Evolutionary conservation across 2,888 invertebrate genomes (phyloP).

Genomic region (Macropis europaea): DNA sequence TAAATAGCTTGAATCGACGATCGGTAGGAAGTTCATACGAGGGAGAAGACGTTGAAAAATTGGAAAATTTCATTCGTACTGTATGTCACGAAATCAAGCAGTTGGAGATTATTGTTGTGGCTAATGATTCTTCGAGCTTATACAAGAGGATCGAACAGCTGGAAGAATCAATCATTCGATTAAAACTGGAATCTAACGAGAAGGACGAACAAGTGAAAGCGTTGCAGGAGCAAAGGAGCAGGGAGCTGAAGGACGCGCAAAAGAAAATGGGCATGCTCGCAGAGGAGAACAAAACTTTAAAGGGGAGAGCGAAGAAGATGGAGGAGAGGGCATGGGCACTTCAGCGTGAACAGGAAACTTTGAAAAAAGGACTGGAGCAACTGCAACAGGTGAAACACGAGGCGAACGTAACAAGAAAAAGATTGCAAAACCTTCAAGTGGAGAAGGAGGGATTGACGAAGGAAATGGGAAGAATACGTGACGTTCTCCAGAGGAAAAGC

Average conservation of each 20-base stretch:
- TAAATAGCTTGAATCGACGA: constrained; percentile 32
- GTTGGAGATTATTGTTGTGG: constrained; percentile 49
- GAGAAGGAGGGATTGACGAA: constrained; percentile 44
- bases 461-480: constrained; percentile 43
- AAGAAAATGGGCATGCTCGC: constrained; percentile 19
- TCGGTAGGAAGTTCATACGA: neutral
- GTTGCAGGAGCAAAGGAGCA: constrained; percentile 31
- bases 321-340: constrained; percentile 37
- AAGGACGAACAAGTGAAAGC: constrained; percentile 38
- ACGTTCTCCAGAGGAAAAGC: constrained; percentile 35
- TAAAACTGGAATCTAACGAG: constrained; percentile 36
- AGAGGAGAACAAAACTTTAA: constrained; percentile 32
- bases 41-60: neutral
- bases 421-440: constrained; percentile 20
- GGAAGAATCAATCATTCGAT: constrained; percentile 41
- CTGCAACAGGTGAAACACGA: constrained; percentile 45
- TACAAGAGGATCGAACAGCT: constrained; percentile 54
- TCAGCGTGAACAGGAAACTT: constrained; percentile 30
- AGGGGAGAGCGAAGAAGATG: constrained; percentile 8
- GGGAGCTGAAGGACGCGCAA: constrained; percentile 25
- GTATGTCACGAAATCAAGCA: constrained; percentile 54
- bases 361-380: constrained; percentile 20
- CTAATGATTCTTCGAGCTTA: constrained; percentile 38
- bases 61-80: constrained; percentile 42
- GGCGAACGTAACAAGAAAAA: constrained; percentile 20